Base-by-base conservation (phyloP, 2,113 vertebrate genomes). In the Ranitomeya imitator region DNA sequence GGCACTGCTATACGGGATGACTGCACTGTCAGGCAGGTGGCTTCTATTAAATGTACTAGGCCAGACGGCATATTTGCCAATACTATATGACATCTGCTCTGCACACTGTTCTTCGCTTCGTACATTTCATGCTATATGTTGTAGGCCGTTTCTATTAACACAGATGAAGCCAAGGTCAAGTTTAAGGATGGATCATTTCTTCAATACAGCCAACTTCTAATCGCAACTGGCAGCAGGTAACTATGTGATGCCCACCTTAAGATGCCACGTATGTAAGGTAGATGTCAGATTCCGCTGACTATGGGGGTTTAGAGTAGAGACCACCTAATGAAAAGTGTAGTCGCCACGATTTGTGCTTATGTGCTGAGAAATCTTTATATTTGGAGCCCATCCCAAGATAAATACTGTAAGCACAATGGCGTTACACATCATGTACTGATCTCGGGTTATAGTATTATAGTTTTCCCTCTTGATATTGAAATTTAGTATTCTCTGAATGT, bases 171-270 rank as follows among this genome's bases (percentile, higher is more conserved):
- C 90, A 89, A 7, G 13, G 94, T 96, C 45, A 88, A 0, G 16
- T 92, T 98, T 89, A 90, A 45, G 51, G 94, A 97, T 0, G 94
- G 96, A 0, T 91, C 91, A 18, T 84, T 52, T 12, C 96, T 96
- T 89, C 91, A 12, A 21, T 98, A 97, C 26, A 90, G 96, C 26
- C 94, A 95, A 90, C 93, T 98, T 45, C 95, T 98, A 63, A 93
- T 98, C 23, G 93, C 97, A 16, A 97, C 96, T 0, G 97, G 97
- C 77, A 95, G 96, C 85, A 95, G 94, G 97, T 97, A 67, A 92
- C 92, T 26, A 82, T 85, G 13, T 76, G 61, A 63, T 19, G 18
- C 61, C 61, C 4, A 9, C 55, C 55, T 57, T 9, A 13, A 57
- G 37, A 57, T 57, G 12, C 8, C 55, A 57, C 55, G 12, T 11